Evolutionary conservation across 2,888 invertebrate species (phyloP).

Genomic region (Patella depressa): DNA sequence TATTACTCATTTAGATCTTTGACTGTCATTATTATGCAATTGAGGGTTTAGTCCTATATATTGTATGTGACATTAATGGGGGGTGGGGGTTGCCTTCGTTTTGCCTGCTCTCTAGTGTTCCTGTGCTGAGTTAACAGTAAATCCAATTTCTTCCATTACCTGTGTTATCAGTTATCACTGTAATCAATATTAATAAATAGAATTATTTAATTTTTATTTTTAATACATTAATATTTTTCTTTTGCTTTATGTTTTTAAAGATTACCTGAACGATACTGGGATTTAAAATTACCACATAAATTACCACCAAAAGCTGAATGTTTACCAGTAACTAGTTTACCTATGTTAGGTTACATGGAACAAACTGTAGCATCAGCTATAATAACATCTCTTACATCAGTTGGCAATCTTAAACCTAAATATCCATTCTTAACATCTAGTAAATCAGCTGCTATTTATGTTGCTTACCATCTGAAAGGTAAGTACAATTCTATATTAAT

Average conservation of each 20-base stretch:
- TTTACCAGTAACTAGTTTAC: conserved; percentile 61
- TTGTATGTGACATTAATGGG: no score
- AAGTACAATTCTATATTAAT: conserved; percentile 6
- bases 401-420: conserved; percentile 71
- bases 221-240: not conserved
- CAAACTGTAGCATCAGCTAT: conserved; percentile 68
- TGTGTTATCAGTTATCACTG: not conserved
- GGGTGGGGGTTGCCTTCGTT: no score
- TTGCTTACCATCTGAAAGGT: conserved; percentile 72
- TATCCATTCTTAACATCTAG: conserved; percentile 70
- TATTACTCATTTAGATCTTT: no score
- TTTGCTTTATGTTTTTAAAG: conserved; percentile 43
- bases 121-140: no score
- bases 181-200: not conserved
- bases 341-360: conserved; percentile 72
- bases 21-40: no score
- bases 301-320: conserved; percentile 68
- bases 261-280: conserved; percentile 68
- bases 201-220: not conserved
- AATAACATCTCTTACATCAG: conserved; percentile 68
- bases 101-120: no score
- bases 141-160: not conserved
- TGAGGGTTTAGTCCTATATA: no score
- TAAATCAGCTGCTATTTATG: conserved; percentile 68
- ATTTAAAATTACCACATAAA: conserved; percentile 69